Evolutionary conservation across 1,140 invertebrate species (phyloP).

Genomic region (Drosophila burlai): DNA sequence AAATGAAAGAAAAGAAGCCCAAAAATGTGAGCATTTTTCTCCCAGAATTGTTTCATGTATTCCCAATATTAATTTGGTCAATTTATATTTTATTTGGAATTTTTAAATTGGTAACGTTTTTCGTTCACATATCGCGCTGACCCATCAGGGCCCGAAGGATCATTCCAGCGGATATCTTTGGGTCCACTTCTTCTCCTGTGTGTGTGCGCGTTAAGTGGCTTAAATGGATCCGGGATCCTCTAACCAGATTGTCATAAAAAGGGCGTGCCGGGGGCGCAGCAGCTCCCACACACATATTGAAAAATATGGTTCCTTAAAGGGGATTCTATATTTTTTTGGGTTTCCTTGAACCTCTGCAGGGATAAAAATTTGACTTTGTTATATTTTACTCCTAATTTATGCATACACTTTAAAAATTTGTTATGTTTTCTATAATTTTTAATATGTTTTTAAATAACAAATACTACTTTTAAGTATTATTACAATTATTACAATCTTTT

Average conservation of each 20-base stretch:
- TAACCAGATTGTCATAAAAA: slow-evolving; percentile 61
- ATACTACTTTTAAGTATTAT: background rate
- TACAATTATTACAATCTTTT: no score
- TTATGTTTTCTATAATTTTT: background rate
- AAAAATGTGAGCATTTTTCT: slow-evolving; percentile 82
- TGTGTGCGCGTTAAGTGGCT: slow-evolving; percentile 70
- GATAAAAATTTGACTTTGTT: background rate
- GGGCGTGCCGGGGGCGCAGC: slow-evolving; percentile 10
- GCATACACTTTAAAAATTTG: background rate
- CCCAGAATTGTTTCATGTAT: slow-evolving; percentile 84
- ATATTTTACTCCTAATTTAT: background rate
- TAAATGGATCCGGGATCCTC: slow-evolving; percentile 61
- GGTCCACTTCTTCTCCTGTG: background rate
- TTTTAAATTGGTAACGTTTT: slow-evolving; percentile 85
- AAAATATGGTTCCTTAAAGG: slow-evolving; percentile 19
- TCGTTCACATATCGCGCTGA: slow-evolving; percentile 70
- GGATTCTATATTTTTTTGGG: background rate
- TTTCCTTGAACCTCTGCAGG: slow-evolving; percentile 8
- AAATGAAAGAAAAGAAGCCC: slow-evolving; percentile 36
- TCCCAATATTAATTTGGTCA: slow-evolving; percentile 85
- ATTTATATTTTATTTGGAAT: slow-evolving; percentile 85
- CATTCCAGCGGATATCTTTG: slow-evolving; percentile 43
- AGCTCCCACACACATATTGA: slow-evolving; percentile 35
- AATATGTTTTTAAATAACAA: no score
- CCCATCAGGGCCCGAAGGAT: slow-evolving; percentile 62